A percentile compares a stretch with the other conserved stretches of the same genome.
Evolutionary conservation across 2,888 invertebrate genomes (phyloP).

Genomic region (Pseudoips prasinana): DNA sequence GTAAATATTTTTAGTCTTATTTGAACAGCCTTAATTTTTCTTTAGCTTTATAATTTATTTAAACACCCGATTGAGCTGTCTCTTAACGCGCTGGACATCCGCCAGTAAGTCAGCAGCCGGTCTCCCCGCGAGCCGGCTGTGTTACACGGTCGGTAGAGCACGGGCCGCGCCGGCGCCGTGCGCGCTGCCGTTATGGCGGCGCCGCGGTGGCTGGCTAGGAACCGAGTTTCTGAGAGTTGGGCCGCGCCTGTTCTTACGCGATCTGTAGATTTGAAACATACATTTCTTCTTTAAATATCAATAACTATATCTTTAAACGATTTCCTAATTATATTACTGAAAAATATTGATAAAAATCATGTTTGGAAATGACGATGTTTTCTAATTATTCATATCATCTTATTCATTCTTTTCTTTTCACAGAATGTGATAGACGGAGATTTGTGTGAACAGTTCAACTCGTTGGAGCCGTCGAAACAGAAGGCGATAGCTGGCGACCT

Average conservation of each 20-base stretch:
- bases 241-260: constrained; percentile 36
- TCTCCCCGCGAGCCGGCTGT: constrained; percentile 45
- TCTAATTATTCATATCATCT: no score
- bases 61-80: not conserved
- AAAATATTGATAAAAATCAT: no score
- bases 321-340: not conserved
- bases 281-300: constrained; percentile 35
- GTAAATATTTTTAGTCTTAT: constrained; percentile 8
- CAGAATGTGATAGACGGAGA: constrained; percentile 99
- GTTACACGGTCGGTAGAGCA: constrained; percentile 76
- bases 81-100: constrained; percentile 22
- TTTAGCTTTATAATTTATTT: no score
- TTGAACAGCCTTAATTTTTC: not conserved
- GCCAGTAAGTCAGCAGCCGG: constrained; percentile 73
- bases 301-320: not conserved
- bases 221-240: constrained; percentile 73
- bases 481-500: constrained; percentile 97
- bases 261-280: constrained; percentile 71
- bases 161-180: constrained; percentile 36
- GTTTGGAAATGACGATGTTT: no score
- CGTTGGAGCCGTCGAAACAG: constrained; percentile 96
- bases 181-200: constrained; percentile 59
- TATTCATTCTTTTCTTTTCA: constrained; percentile 51
- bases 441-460: constrained; percentile 99
- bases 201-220: constrained; percentile 36